Conservation (phyloP, 2,888 invertebrate species). For the Merodon equestris region DNA sequence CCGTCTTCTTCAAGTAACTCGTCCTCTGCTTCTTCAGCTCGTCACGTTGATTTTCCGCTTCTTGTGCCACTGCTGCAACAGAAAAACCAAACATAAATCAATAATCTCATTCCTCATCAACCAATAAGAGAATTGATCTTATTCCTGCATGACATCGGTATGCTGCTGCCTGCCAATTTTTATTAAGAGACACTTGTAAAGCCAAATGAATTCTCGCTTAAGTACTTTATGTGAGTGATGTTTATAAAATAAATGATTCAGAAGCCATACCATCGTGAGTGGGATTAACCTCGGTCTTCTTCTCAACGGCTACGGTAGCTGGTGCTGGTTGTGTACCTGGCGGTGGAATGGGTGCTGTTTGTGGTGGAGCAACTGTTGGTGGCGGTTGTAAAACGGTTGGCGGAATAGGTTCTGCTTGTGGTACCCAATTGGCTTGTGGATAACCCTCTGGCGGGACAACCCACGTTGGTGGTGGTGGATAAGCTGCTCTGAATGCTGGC, state of each 20-base stretch:
- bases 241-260: conserved; percentile 8
- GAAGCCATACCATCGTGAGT: conserved; percentile 77
- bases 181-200: conserved; percentile 17
- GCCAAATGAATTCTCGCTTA: conserved; percentile 22
- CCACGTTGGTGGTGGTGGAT: conserved; percentile 75
- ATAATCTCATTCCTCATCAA: neutral
- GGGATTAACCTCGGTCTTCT: conserved; percentile 70
- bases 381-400: conserved; percentile 57
- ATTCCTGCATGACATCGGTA: conserved; percentile 24
- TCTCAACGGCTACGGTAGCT: conserved; percentile 53
- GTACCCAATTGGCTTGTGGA: conserved; percentile 48
- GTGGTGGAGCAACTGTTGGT: conserved; percentile 29
- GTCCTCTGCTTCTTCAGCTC: conserved; percentile 89
- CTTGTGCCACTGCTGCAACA: conserved; percentile 86
- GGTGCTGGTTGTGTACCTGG: conserved; percentile 46
- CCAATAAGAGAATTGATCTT: neutral
- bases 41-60: conserved; percentile 90
- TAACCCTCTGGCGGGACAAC: conserved; percentile 70
- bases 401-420: conserved; percentile 59
- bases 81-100: neutral
- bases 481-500: conserved; percentile 73
- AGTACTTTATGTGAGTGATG: conserved; percentile 13
- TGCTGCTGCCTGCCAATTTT: conserved; percentile 19
- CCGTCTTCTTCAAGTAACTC: conserved; percentile 88
- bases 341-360: conserved; percentile 47